A percentile compares a stretch with the other conserved stretches of the same genome.
phyloP scores from a whole-genome alignment of 1,140 invertebrate genomes.

The Pseudomyrmex concolor region DNA sequence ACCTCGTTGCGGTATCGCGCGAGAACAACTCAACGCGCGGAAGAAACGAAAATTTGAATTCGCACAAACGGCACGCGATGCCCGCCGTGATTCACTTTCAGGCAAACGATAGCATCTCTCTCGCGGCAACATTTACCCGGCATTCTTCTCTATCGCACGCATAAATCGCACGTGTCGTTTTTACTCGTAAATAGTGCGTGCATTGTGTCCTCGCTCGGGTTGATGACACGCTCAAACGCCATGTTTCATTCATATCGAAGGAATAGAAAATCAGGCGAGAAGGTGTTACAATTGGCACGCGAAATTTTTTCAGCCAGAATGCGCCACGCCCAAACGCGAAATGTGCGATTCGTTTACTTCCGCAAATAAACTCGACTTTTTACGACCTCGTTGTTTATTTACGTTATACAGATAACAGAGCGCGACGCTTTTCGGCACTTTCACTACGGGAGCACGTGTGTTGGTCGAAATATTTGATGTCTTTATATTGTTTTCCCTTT shows the following conservation, averaged over 20 bases:
- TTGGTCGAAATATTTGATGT: too few species aligned
- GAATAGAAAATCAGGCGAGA: slow-evolving; percentile 38
- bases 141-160: not conserved
- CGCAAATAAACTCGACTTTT: slow-evolving; percentile 22
- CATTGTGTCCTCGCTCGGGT: slow-evolving; percentile 28
- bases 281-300: slow-evolving; percentile 1
- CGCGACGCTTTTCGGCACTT: not conserved
- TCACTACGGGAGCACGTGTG: not conserved
- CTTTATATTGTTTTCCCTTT: not conserved
- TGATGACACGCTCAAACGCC: not conserved
- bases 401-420: not conserved
- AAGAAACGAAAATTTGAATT: slow-evolving; percentile 13
- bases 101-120: slow-evolving; percentile 13
- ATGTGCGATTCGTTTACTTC: not conserved
- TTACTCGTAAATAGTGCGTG: slow-evolving; percentile 42
- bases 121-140: not conserved
- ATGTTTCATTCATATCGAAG: slow-evolving; percentile 13
- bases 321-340: not conserved
- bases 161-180: not conserved
- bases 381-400: slow-evolving; percentile 23
- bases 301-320: not conserved
- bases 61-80: not conserved
- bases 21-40: not conserved
- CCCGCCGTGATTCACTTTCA: slow-evolving; percentile 14
- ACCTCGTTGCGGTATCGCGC: not conserved